Base-by-base conservation (phyloP, 1,140 invertebrate genomes). In the Bombus superbus region DNA sequence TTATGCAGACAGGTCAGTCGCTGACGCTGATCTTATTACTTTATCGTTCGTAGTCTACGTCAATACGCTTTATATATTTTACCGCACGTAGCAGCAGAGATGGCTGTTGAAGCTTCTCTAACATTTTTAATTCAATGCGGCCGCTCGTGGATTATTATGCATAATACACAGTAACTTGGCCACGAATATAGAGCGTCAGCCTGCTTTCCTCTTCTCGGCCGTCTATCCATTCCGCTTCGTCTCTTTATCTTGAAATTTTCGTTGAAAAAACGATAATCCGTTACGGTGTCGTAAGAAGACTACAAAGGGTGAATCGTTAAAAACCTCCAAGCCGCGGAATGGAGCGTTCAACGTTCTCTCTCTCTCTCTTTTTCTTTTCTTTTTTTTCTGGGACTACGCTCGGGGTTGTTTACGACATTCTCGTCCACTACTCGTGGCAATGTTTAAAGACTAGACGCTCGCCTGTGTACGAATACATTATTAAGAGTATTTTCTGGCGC, bases 241-340 rank as follows among this genome's bases (percentile, higher is more conserved):
- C 59, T n/a, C 64, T 83, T 83, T 77, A n/a, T 72, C 76, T n/a
- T 35, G 68, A 44, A 72, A 80, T 73, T 85, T 72, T 85, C 83
- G 69, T 40, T 42, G 76, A 28, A 69, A 57, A 68, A 57, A 79
- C 77, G 66, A 72, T 84, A 84, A 84, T 84, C 76, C 75, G 66
- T 62, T 72, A 79, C 68, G 18, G 53, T 73, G 76, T 64, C 83
- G 83, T 80, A 72, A 80, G 83, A 25, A 80, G 77, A 80, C 68
- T 73, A 73, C 77, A 80, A 85, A 85, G 83, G 68, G 57, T 64
- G 76, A 85, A 85, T 72, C 83, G 83, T 80, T 85, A 85, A 80
- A 85, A 85, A 66, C 83, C 38, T 32, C 8, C 66, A 32, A 28
- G 32, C 40, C 53, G 25, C n/a, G 35, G 66, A 69, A 38, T 38